Conservation (phyloP, 2,113 vertebrate genomes). For the Neotragus pygmaeus region DNA sequence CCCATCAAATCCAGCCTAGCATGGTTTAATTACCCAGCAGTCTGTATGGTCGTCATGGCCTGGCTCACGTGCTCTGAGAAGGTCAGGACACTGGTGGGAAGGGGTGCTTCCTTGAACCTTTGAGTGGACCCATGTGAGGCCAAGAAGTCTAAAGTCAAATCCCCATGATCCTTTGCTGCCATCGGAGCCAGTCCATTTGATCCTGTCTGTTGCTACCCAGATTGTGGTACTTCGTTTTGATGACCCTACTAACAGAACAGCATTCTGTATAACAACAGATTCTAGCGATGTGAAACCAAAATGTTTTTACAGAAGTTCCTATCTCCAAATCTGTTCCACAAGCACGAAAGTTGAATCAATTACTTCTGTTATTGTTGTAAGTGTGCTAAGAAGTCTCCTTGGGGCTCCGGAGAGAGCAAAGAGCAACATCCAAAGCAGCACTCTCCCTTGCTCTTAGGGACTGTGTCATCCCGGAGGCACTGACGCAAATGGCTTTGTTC, state of each 20-base stretch:
- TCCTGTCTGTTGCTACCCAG: background rate
- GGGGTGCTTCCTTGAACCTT: background rate
- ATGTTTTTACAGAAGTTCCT: background rate
- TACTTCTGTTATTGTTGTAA: background rate
- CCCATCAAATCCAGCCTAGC: background rate
- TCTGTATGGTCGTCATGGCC: rapidly evolving
- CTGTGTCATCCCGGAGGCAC: rapidly evolving
- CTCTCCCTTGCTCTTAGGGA: background rate
- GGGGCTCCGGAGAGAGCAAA: background rate
- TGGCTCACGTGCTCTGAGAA: background rate
- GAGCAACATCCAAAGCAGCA: background rate
- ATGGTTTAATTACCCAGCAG: background rate
- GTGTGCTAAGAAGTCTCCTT: background rate
- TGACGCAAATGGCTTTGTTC: background rate
- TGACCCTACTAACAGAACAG: rapidly evolving
- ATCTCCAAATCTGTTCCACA: background rate
- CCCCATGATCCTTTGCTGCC: background rate
- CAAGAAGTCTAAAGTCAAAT: background rate
- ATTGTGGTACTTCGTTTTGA: background rate
- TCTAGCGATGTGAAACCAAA: background rate
- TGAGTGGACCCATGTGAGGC: background rate
- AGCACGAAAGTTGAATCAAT: background rate
- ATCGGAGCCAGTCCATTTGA: background rate
- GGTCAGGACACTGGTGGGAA: rapidly evolving
- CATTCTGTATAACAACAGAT: background rate